Evolutionary conservation across 2,888 invertebrate species (phyloP), one percentile per base, ranked within the genome.

Genomic region (Agonopterix heracliana): DNA sequence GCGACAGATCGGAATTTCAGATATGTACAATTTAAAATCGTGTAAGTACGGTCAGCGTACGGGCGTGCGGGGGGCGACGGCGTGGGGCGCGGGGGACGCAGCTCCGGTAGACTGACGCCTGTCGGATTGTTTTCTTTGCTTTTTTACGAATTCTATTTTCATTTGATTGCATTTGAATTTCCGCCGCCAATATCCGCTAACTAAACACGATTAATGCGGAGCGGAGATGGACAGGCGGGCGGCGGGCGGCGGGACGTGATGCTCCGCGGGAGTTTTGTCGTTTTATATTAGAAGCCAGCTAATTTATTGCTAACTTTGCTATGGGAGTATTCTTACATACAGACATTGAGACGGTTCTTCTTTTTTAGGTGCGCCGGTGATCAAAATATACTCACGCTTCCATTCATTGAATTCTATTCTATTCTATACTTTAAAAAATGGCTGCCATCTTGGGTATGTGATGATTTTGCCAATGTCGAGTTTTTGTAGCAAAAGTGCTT

Each of bases 11-110:
- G 88, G 88, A 88, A 88, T 88, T 88, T 84, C 84, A 86, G 86
- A 87, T 87, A 88, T 88, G 88, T 88, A 87, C 88, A 88, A 88
- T 88, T 88, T 88, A 88, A 88, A 88, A 88, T 87, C 81, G 88
- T 87, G 87, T 88, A 87, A 88, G 88, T 87, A 83, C 86, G 88
- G 87, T 85, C 86, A 86, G 82, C 76, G 68, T 64, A 71, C 47
- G 53, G 50, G 47, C 46, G 49, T 34, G 50, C 56, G 54, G 59
- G 54, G 63, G 63, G 61, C 68, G 68, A 65, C 66, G 52, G 60
- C 56, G 65, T 50, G 50, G 64, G 65, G n/a, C 68, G 68, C 68
- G 65, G 50, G 50, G 64, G 65, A 17, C 68, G 68, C 68, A 68
- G 72, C 65, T 63, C 58, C 82, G 80, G 78, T 82, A 83, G 86